These are phyloP conservation scores for Myrmophylax atrothorax DNA, from an alignment of 2,113 vertebrate species.

Conservation along the genomic window DNA sequence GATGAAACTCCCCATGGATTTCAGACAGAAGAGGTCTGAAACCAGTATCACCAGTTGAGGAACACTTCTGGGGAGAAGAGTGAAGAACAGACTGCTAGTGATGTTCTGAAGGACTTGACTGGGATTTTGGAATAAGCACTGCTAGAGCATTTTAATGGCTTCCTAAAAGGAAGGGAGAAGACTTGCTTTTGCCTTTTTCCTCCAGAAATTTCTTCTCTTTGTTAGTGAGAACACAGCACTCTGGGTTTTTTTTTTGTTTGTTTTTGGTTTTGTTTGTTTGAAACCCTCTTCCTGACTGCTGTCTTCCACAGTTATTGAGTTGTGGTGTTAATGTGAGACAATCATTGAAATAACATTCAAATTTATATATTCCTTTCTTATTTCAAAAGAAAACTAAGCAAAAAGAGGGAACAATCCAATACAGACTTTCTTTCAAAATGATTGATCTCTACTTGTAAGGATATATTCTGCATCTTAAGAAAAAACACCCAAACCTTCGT, in stretches of 20 bases:
- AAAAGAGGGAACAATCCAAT: conserved; percentile 36
- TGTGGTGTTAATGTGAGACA: background rate
- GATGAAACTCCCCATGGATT: fast-evolving
- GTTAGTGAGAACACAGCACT: background rate
- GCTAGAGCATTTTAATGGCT: background rate
- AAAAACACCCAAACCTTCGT: background rate
- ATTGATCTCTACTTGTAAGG: conserved; percentile 25
- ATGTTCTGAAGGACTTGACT: background rate
- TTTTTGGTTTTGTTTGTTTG: background rate
- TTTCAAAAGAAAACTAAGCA: conserved; percentile 31
- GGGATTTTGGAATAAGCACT: background rate
- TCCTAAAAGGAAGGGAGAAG: background rate
- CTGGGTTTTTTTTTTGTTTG: background rate
- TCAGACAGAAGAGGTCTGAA: background rate
- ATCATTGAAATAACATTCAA: background rate
- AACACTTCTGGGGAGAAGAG: background rate
- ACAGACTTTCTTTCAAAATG: conserved; percentile 27
- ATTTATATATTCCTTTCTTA: background rate
- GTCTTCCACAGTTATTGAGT: background rate
- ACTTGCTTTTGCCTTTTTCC: background rate
- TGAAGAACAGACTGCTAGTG: background rate
- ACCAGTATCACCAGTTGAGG: background rate
- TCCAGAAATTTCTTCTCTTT: background rate
- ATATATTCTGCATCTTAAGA: background rate
- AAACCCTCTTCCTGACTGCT: background rate